Evolutionary conservation across 2,113 vertebrate species (phyloP), one percentile per base, ranked within the genome.

Genomic region (Platichthys stellatus): DNA sequence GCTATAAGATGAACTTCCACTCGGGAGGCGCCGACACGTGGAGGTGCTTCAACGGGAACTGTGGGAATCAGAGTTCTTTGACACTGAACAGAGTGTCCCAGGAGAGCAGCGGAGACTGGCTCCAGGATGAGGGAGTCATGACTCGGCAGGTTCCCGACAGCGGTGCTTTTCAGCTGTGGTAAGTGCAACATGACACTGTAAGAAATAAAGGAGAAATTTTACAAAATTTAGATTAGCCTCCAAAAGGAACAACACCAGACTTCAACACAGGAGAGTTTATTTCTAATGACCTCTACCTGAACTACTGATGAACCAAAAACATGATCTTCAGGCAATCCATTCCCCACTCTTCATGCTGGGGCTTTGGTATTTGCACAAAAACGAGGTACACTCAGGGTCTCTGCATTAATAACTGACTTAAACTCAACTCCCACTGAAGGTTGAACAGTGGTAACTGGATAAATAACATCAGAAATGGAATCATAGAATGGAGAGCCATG

Each of bases 1-100:
- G 54, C 24, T 74, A 79, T 2, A 83, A 87, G 21, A 1, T 69
- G 4, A 66, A 4, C 59, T 86, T 74, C 38, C 14, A 6, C 0
- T 0, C 80, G 0, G 0, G 0, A 0, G 0, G 7, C 0, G 0
- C 0, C 0, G 3, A 28, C 2, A 0, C 2, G 0, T 87, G 69
- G 63, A 0, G 0, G 0, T 78, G 85, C 12, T 0, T 0, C 14
- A 15, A 0, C 0, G 18, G 21, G 0, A 0, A 53, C 0, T 82
- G 82, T 58, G 69, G 75, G 13, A 47, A 0, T 12, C 0, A 24
- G 15, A 54, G 0, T 0, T 0, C 23, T 12, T 0, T 43, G 0
- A 3, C 2, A 0, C 0, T 47, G 1, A 11, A n/a, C 1, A 0
- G 0, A 0, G 24, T 72, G 0, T 0, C 28, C 9, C 0, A 1